A percentile compares a stretch with the other conserved stretches of the same genome.
These are phyloP conservation scores for Pheosia tremula DNA, from an alignment of 2,888 invertebrate genomes.

Conservation along the genomic window DNA sequence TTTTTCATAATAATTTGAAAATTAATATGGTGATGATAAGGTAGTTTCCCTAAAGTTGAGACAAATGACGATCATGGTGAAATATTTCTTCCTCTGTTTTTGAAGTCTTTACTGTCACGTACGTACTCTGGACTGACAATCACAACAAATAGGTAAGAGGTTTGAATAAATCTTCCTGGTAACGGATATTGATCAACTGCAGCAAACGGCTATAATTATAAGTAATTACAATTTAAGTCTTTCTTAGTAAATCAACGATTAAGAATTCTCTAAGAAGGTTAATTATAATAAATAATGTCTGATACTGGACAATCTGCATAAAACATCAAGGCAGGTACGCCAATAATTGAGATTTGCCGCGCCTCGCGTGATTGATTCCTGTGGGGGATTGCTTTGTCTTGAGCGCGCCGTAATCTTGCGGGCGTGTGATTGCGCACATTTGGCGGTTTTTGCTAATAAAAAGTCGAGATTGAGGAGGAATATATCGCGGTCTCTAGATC, in stretches of 20 bases:
- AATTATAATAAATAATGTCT: constrained; percentile 37
- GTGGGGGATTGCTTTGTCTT: constrained; percentile 62
- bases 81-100: too few relatives aligned
- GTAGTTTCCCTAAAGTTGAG: too few relatives aligned
- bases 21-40: too few relatives aligned
- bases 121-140: too few relatives aligned
- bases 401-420: constrained; percentile 37
- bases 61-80: too few relatives aligned
- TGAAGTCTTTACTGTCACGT: too few relatives aligned
- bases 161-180: neutral
- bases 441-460: constrained; percentile 42
- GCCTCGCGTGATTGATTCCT: constrained; percentile 73
- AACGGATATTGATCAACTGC: constrained; percentile 3
- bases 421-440: constrained; percentile 52
- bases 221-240: neutral
- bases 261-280: constrained; percentile 21
- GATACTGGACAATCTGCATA: constrained; percentile 55
- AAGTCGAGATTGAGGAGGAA: constrained; percentile 41
- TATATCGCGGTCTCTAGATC: constrained; percentile 3
- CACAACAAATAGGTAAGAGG: neutral
- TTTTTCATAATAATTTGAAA: too few relatives aligned
- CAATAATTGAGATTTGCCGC: constrained; percentile 60
- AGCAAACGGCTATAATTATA: constrained; percentile 6
- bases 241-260: constrained; percentile 12
- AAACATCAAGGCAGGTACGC: constrained; percentile 49